Percentiles rank a stretch among this genome's conserved stretches.
phyloP scores from a whole-genome alignment of 2,113 vertebrate species.

The Melierax canorus region DNA sequence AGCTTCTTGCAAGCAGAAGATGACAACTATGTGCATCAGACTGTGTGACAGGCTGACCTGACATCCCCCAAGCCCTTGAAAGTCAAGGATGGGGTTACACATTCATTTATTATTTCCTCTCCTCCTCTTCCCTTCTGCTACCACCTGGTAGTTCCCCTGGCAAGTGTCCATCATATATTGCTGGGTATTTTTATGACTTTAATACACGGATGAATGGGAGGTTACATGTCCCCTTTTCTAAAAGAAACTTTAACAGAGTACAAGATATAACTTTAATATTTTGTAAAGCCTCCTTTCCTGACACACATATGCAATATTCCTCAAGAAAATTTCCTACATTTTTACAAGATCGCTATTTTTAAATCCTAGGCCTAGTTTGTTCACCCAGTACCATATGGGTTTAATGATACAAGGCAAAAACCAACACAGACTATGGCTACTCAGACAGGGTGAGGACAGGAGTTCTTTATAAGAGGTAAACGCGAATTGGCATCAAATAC shows the following conservation, averaged over 20 bases:
- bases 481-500: background rate
- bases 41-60: background rate
- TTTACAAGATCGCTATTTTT: background rate
- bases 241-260: background rate
- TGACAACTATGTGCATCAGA: background rate
- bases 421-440: background rate
- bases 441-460: background rate
- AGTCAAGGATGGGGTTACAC: background rate
- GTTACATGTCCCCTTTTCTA: rapidly evolving
- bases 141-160: background rate
- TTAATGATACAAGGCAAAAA: background rate
- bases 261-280: background rate
- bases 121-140: background rate
- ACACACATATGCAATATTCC: background rate
- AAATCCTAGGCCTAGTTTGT: background rate
- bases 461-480: background rate
- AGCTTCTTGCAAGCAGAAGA: background rate
- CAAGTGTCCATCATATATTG: background rate
- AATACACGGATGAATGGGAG: background rate
- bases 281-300: background rate
- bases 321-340: background rate
- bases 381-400: background rate
- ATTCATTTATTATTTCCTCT: background rate
- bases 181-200: background rate
- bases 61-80: background rate